Base-by-base conservation (phyloP, 2,113 vertebrate genomes). In the Hippopotamus amphibius region DNA sequence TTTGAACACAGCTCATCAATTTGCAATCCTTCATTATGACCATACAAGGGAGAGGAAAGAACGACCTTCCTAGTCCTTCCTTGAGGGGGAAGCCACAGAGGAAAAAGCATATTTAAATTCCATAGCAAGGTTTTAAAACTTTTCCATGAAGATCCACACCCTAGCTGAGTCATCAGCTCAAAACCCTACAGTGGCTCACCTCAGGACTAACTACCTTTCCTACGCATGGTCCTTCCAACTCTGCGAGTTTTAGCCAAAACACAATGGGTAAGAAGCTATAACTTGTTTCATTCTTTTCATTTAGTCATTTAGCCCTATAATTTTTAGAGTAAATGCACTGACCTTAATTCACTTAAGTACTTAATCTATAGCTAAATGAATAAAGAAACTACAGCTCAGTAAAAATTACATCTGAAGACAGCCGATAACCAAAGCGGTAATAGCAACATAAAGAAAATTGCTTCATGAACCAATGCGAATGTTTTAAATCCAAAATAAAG, bases 61-160 rank as follows among this genome's bases (percentile, higher is more conserved):
- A 30, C 97, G 41, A 89, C 90, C 88, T 85, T 97, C 92, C 76
- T 46, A 86, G 33, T 55, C 50, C 55, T 96, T 96, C 87, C 80
- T 85, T 87, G 41, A 53, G 7, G 26, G 68, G 92, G 43, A 96
- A 72, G 72, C 82, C 79, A 85, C 3, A 93, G 83, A 91, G 93
- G 86, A 96, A 97, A 96, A 95, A 79, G 85, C 24, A 22, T 84
- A 94, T 92, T 90, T 94, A 91, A 97, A 77, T 83, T 46, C 19
- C 69, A 71, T 28, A 65, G 69, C 82, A 93, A 90, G 93, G 87
- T 90, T 96, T 68, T 50, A n/a, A 93, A 98, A 96, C 74, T 96
- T 97, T 98, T 97, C 96, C 96, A 98, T 68, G 86, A 93, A 81
- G 53, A 93, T 28, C 50, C 79, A 93, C 96, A 95, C 81, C 93